phyloP scores from a whole-genome alignment of 2,888 invertebrate species.

The Phortica okadai region DNA sequence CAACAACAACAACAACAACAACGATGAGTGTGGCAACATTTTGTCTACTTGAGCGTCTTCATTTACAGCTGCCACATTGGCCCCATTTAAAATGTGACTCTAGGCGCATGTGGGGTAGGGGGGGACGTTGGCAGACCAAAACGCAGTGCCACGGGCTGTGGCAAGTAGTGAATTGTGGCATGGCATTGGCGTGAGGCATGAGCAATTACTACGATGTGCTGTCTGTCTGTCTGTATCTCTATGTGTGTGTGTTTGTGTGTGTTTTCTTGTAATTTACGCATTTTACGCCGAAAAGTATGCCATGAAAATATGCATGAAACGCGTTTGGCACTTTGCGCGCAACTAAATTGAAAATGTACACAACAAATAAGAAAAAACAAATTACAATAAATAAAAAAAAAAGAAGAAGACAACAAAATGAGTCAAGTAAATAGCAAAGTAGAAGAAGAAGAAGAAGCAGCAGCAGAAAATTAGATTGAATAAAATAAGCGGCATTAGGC shows the following conservation, averaged over 20 bases:
- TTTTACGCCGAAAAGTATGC: conserved; percentile 41
- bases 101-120: neutral
- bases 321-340: neutral
- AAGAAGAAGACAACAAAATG: neutral
- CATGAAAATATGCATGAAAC: conserved; percentile 45
- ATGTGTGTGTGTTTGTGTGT: neutral
- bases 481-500: too few species aligned
- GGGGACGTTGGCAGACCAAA: neutral
- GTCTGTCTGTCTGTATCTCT: neutral
- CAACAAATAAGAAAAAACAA: neutral
- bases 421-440: neutral
- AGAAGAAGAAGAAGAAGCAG: neutral
- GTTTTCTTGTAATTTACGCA: conserved; percentile 20
- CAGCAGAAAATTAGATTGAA: neutral
- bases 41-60: neutral
- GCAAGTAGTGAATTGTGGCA: neutral
- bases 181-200: neutral
- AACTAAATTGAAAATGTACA: conserved; percentile 7
- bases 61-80: neutral
- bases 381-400: neutral
- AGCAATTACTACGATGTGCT: neutral
- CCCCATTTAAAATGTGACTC: neutral
- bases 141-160: too few species aligned
- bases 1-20: conserved; percentile 28
- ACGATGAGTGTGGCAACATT: neutral